Base-by-base conservation (phyloP, 1,140 invertebrate species). In the Drosophila virilis region DNA sequence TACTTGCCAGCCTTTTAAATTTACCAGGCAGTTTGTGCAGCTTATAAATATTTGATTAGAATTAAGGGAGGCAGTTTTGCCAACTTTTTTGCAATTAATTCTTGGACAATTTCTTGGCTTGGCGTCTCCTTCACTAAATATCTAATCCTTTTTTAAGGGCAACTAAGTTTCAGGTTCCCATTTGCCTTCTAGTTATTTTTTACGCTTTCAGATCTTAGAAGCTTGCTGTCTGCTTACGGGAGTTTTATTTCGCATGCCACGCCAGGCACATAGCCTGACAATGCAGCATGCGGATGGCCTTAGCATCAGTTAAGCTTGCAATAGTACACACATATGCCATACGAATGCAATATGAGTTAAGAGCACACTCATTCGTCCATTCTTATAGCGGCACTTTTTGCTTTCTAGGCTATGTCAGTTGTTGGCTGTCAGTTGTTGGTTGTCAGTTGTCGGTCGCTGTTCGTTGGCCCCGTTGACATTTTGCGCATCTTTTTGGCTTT, bases 231-330 rank as follows among this genome's bases (percentile, higher is more conserved):
- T 86, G 83, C 82, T 86, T 86, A 86, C 84, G 79, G 81, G 76
- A 83, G 73, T 86, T 86, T 88, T 86, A 88, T 88, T 88, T 88
- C 84, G 79, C 79, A 71, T 88, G 83, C 72, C 84, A 88, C 69
- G 79, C 76, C 76, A 67, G 76, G 83, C 83, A 86, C 71, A 88
- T 83, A 82, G 83, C 72, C 83, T 85, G 83, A 88, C 82, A 78
- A 86, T 82, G 81, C 81, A 64, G 45, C 65, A 78, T 74, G 46
- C 43, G 57, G 57, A 61, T 57, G 54, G 57, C 51, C 50, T 22
- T 22, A 38, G 70, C 45, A 43, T 10, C 55, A 50, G 69, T 37
- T 70, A 35, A 62, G 55, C 62, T 58, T 62, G 59, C 48, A 42
- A 54, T 3, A 33, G 37, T 37, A 54, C 54, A 32, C 40, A 17